These are phyloP conservation scores for Penaeus japonicus DNA, from an alignment of 1,140 invertebrate genomes.

Conservation along the genomic window DNA sequence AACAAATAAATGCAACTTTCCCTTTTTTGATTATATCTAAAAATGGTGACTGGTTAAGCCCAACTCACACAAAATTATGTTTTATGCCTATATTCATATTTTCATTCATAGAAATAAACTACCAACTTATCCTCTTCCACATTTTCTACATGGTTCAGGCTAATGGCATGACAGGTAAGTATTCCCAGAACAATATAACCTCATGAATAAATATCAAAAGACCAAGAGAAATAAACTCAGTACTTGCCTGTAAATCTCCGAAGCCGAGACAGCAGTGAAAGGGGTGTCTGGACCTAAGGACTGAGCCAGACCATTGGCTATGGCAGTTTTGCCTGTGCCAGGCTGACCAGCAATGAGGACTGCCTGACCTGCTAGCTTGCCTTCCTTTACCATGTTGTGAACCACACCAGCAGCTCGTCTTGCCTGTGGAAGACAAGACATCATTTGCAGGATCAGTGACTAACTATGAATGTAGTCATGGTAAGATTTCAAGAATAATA, in stretches of 20 bases:
- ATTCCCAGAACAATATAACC: too few relatives aligned
- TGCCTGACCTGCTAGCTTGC: conserved; percentile 97
- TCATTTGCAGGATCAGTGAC: background rate
- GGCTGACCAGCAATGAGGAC: conserved; percentile 95
- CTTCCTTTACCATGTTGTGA: conserved; percentile 97
- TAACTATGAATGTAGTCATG: background rate
- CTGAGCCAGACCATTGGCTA: conserved; percentile 95
- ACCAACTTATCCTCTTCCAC: too few relatives aligned
- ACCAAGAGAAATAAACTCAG: too few relatives aligned
- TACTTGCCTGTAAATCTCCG: conserved; percentile 83
- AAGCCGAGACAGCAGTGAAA: conserved; percentile 97
- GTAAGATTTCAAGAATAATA: background rate
- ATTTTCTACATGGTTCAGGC: too few relatives aligned
- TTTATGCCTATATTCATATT: too few relatives aligned
- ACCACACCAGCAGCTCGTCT: conserved; percentile 93
- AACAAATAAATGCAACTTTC: background rate
- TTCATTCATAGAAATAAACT: too few relatives aligned
- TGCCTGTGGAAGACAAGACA: conserved; percentile 70
- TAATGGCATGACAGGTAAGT: too few relatives aligned
- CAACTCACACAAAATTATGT: too few relatives aligned
- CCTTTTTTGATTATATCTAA: too few relatives aligned
- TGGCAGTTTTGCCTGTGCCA: conserved; percentile 97
- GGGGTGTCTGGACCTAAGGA: conserved; percentile 94
- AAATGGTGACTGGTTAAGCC: too few relatives aligned
- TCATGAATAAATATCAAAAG: background rate